Conservation (phyloP, 2,888 invertebrate species). For the Trypoxylon attenuatum region DNA sequence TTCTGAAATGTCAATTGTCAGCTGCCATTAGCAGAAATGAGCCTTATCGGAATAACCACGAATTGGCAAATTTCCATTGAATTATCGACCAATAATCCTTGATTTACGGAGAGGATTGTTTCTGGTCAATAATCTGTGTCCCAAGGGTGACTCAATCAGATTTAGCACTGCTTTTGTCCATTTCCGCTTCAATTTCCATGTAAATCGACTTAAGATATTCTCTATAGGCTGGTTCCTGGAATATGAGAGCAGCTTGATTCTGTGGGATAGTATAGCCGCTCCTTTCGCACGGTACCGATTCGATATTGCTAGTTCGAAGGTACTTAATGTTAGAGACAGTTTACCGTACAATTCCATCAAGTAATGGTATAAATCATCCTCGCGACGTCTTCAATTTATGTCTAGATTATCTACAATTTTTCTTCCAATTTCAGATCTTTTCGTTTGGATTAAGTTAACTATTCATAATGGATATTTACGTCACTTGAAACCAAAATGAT, state of each 20-base stretch:
- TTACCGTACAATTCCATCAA: no score
- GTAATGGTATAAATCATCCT: no score
- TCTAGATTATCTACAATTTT: no score
- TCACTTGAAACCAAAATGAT: no score
- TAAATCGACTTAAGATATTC: slow-evolving; percentile 43
- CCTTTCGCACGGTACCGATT: slow-evolving; percentile 19
- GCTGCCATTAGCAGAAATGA: no score
- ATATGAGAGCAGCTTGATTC: slow-evolving; percentile 25
- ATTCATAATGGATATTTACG: no score
- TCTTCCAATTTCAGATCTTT: no score
- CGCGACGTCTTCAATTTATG: no score
- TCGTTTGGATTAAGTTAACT: no score
- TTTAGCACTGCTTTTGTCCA: slow-evolving; percentile 35
- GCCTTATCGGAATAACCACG: no score
- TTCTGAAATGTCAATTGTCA: no score
- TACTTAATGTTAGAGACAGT: no score
- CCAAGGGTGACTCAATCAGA: slow-evolving; percentile 30
- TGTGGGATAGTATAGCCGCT: slow-evolving; percentile 6
- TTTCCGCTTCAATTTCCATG: slow-evolving; percentile 47
- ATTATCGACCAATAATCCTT: slow-evolving; percentile 21
- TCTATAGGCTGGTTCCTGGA: slow-evolving; percentile 24
- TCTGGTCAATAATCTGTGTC: not conserved
- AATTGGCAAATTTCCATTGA: slow-evolving; percentile 11
- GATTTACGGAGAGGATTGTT: slow-evolving; percentile 21
- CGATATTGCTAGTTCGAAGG: slow-evolving; percentile 5